Percentiles rank a stretch among this genome's conserved stretches.
phyloP scores from a whole-genome alignment of 2,113 vertebrate species.

The Marmota flaviventris region DNA sequence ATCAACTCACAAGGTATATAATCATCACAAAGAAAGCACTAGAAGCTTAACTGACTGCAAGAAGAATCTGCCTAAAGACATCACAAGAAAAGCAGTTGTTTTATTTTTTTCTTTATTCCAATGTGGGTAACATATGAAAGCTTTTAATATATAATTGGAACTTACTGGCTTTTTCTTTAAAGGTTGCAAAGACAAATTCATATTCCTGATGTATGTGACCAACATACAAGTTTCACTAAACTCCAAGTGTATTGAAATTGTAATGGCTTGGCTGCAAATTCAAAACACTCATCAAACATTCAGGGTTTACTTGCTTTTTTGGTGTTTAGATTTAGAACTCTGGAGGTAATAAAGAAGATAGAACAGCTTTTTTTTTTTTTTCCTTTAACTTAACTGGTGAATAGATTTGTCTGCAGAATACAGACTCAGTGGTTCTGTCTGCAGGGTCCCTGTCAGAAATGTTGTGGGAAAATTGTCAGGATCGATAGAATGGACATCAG shows the following conservation, averaged over 20 bases:
- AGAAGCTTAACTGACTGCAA: constrained; percentile 30
- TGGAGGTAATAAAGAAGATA: background rate
- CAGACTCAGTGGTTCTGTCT: constrained; percentile 11
- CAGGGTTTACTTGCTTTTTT: constrained; percentile 37
- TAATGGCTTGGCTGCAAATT: constrained; percentile 54
- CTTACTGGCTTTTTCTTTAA: constrained; percentile 53
- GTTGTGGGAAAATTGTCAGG: background rate
- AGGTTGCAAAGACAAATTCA: constrained; percentile 42
- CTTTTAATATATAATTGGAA: constrained; percentile 59
- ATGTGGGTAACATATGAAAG: background rate
- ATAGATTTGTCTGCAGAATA: background rate
- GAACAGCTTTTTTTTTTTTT: background rate
- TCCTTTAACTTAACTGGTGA: background rate
- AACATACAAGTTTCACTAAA: constrained; percentile 58
- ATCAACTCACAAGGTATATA: background rate
- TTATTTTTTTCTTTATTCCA: constrained; percentile 17
- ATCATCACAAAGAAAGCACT: background rate
- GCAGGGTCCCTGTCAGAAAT: background rate
- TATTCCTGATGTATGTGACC: constrained; percentile 39
- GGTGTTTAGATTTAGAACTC: constrained; percentile 47
- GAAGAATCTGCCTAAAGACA: background rate
- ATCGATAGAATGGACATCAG: background rate
- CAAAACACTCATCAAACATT: constrained; percentile 39
- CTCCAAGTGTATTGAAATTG: constrained; percentile 54
- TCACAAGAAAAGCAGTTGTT: constrained; percentile 18